Percentiles rank a stretch among this genome's conserved stretches.
Evolutionary conservation across 2,797 vertebrate genomes (phyloP).

Genomic region (Gambusia yucatana): DNA sequence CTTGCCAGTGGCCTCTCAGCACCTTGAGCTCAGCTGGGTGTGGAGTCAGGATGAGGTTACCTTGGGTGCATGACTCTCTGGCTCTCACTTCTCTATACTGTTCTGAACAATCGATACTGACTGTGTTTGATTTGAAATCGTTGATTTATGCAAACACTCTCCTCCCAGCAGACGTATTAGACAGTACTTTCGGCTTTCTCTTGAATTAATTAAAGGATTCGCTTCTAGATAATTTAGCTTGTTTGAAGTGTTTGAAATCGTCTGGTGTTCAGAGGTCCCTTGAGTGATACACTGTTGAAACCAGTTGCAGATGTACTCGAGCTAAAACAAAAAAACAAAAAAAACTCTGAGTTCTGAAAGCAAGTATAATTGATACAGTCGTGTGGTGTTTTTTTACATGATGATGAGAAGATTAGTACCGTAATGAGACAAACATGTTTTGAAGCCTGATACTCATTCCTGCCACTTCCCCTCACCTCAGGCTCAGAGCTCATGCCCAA

Average conservation of each 20-base stretch:
- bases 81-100: conserved; percentile 72
- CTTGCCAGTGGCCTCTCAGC: conserved; percentile 85
- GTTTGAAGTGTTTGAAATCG: conserved; percentile 37
- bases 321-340: neutral
- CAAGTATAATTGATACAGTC: neutral
- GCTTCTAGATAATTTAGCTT: conserved; percentile 25
- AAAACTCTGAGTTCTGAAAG: conserved; percentile 6
- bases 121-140: conserved; percentile 48
- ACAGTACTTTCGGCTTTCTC: conserved; percentile 20
- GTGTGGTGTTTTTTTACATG: neutral
- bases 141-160: conserved; percentile 49
- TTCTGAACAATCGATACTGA: conserved; percentile 47
- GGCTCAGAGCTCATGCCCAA: conserved; percentile 99
- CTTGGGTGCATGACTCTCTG: conserved; percentile 99
- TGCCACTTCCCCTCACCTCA: conserved; percentile 79
- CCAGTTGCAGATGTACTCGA: conserved; percentile 31
- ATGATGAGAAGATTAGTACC: conserved; percentile 28
- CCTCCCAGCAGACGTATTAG: conserved; percentile 26
- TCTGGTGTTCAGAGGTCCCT: conserved; percentile 52
- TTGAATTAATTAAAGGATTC: conserved; percentile 51
- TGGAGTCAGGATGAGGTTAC: conserved; percentile 95
- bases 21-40: conserved; percentile 91
- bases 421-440: conserved; percentile 32
- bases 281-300: conserved; percentile 37
- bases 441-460: conserved; percentile 40